A percentile compares a stretch with the other conserved stretches of the same genome.
These are phyloP conservation scores for Gadopsis bispinosus DNA, from an alignment of 2,797 vertebrate genomes.

Conservation along the genomic window DNA sequence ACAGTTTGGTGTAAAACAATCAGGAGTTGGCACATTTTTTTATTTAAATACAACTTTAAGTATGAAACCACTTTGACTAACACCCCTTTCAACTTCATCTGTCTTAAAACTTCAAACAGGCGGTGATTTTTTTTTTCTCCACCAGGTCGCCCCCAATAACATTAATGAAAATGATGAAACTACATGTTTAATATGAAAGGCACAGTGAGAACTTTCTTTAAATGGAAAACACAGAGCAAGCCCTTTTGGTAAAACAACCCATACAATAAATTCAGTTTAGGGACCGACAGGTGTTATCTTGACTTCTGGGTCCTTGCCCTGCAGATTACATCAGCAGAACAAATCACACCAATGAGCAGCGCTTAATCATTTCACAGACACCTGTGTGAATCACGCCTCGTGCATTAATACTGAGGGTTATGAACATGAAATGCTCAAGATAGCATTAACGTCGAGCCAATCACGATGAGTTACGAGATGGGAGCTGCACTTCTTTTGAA, in stretches of 20 bases:
- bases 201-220: constrained; percentile 65
- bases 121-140: background rate
- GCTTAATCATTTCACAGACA: constrained; percentile 19
- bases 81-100: background rate
- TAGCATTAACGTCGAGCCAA: constrained; percentile 8
- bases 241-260: constrained; percentile 62
- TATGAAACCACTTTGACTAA: constrained; percentile 33
- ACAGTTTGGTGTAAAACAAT: constrained; percentile 43
- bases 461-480: constrained; percentile 29
- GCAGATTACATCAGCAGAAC: constrained; percentile 30
- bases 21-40: constrained; percentile 52
- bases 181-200: constrained; percentile 74
- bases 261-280: constrained; percentile 52
- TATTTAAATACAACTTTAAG: constrained; percentile 36
- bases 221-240: constrained; percentile 68
- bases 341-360: constrained; percentile 3
- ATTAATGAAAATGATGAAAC: constrained; percentile 46
- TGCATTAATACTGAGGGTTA: constrained; percentile 39
- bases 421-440: constrained; percentile 34
- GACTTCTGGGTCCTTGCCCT: constrained; percentile 30
- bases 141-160: constrained; percentile 21
- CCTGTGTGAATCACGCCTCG: constrained; percentile 44
- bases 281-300: constrained; percentile 45
- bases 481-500: constrained; percentile 40
- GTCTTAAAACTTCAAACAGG: constrained; percentile 19